Evolutionary conservation across 2,888 invertebrate genomes (phyloP), one percentile per base, ranked within the genome.

Genomic region (Lithophane ornitopus): DNA sequence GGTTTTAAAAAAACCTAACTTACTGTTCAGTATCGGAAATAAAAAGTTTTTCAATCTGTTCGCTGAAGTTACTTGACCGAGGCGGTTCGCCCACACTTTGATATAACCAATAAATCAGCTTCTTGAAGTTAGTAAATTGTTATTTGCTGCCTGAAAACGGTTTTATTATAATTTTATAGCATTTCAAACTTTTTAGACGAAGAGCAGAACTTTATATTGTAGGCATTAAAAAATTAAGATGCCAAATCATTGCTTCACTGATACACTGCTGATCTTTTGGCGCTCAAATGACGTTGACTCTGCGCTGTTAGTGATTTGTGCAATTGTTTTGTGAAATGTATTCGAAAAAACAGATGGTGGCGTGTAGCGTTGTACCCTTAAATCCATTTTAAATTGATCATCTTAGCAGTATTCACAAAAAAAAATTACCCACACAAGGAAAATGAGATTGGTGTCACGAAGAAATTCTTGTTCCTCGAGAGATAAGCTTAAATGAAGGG

Each of bases 1-100:
- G 71, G 66, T 77, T 82, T 44, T 34, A 4, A 16, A 16, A 41
- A 69, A 76, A 78, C 77, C 76, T 44, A 76, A 81, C 81, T 80
- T 78, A 74, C 78, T 70, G 79, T 74, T 75, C 78, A 71, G 76
- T 89, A 88, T 85, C 77, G 85, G 87, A 84, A 86, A 81, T 87
- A 85, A 85, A 88, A 89, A 89, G 84, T 89, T 89, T 88, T 89
- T 88, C 89, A 89, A 89, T 89, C 87, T 84, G 76, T 76, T 76
- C 77, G 65, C 44, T 72, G 46, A 82, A 86, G 84, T 76, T 70
- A 84, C 81, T 88, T 88, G 87, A 89, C 82, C 82, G 86, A 84
- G 61, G 79, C 74, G 67, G 74, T 77, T 76, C 63, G 79, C 82
- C 61, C 72, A 80, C 74, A 78, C 81, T 88, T 87, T 85, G 76